These are phyloP conservation scores for Aspidapion aeneum DNA, from an alignment of 2,888 invertebrate genomes.

Conservation along the genomic window DNA sequence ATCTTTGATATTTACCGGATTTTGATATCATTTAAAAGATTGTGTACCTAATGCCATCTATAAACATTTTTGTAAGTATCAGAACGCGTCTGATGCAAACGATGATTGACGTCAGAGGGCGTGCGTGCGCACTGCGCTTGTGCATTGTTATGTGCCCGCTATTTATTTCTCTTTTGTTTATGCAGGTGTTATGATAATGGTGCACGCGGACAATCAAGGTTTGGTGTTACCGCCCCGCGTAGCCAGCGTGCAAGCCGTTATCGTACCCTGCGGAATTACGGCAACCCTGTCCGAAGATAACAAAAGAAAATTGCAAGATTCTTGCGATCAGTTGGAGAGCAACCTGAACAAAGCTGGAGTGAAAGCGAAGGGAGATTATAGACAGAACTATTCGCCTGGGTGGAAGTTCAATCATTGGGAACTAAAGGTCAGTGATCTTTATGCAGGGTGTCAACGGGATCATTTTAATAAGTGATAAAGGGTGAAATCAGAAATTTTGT, in stretches of 20 bases:
- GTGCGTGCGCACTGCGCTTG: too few species aligned
- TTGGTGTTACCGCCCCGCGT: constrained; percentile 93
- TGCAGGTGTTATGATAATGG: constrained; percentile 80
- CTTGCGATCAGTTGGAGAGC: constrained; percentile 68
- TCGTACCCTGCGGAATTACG: constrained; percentile 96
- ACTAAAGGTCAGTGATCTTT: constrained; percentile 83
- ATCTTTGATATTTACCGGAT: too few species aligned
- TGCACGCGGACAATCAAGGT: constrained; percentile 96
- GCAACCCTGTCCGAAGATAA: constrained; percentile 73
- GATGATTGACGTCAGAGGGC: too few species aligned
- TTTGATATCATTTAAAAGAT: too few species aligned
- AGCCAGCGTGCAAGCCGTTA: constrained; percentile 81
- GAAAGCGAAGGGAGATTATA: constrained; percentile 79
- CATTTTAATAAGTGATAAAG: too few species aligned
- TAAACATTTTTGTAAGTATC: too few species aligned
- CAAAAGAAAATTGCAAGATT: constrained; percentile 59
- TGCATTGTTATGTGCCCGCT: too few species aligned
- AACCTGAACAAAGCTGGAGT: constrained; percentile 61
- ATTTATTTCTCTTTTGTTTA: too few species aligned
- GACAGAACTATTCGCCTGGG: constrained; percentile 96
- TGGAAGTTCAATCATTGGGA: constrained; percentile 99
- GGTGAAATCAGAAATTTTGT: too few species aligned
- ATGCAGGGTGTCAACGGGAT: constrained; percentile 8
- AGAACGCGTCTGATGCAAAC: too few species aligned
- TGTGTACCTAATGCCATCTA: too few species aligned